Evolutionary conservation across 2,888 invertebrate species (phyloP).

Genomic region (Cacoxenus indagator): DNA sequence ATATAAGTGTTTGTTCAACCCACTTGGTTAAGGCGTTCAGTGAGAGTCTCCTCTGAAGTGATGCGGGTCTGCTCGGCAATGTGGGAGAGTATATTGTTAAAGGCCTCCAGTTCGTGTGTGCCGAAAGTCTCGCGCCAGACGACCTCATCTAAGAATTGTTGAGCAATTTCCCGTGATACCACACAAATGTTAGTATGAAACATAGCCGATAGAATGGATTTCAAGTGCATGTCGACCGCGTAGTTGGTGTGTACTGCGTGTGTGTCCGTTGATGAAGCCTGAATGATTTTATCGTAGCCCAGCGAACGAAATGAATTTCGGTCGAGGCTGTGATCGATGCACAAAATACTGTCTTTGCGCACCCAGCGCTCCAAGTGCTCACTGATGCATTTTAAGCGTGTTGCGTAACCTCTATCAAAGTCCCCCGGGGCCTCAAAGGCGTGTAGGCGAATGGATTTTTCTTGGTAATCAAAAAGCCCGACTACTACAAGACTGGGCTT

Average conservation of each 20-base stretch:
- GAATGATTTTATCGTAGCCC: slow-evolving; percentile 84
- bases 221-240: slow-evolving; percentile 88
- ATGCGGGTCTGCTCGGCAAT: slow-evolving; percentile 83
- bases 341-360: slow-evolving; percentile 80
- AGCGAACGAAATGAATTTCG: slow-evolving; percentile 80
- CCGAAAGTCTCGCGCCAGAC: slow-evolving; percentile 92
- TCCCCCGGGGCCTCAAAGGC: slow-evolving; percentile 87
- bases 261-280: slow-evolving; percentile 74
- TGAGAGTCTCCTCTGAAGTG: slow-evolving; percentile 76
- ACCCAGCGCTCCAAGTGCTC: slow-evolving; percentile 86
- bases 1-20: slow-evolving; percentile 26
- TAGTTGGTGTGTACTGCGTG: slow-evolving; percentile 76
- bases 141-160: slow-evolving; percentile 90
- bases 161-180: slow-evolving; percentile 87
- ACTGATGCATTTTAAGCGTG: slow-evolving; percentile 86
- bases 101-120: slow-evolving; percentile 81
- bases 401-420: too few relatives aligned
- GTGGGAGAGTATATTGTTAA: slow-evolving; percentile 84
- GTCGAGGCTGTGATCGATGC: slow-evolving; percentile 89
- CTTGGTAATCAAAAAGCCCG: slow-evolving; percentile 83
- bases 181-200: slow-evolving; percentile 91
- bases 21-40: slow-evolving; percentile 77
- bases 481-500: slow-evolving; percentile 91
- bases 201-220: slow-evolving; percentile 88
- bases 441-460: slow-evolving; percentile 81